Evolutionary conservation across 1,140 invertebrate genomes (phyloP).

Genomic region (Homarus americanus): DNA sequence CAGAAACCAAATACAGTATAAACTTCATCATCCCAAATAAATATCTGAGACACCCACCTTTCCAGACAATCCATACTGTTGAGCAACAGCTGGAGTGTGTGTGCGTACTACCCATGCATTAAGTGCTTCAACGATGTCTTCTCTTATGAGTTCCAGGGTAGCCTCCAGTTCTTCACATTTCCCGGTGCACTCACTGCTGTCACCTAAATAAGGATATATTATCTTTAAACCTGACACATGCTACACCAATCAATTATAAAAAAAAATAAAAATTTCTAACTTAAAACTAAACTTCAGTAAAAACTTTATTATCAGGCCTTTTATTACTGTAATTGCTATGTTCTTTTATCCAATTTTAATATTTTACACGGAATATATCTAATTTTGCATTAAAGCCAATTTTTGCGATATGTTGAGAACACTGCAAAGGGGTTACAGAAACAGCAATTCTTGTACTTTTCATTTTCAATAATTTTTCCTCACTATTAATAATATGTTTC

Average conservation of each 20-base stretch:
- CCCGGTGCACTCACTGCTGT: slow-evolving; percentile 54
- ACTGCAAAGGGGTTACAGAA: too few relatives aligned
- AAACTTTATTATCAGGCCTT: neutral
- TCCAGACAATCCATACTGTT: slow-evolving; percentile 51
- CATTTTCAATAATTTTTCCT: too few relatives aligned
- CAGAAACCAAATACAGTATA: too few relatives aligned
- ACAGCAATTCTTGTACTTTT: too few relatives aligned
- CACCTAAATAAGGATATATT: slow-evolving; percentile 23
- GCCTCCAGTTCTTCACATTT: slow-evolving; percentile 62
- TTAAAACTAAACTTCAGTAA: too few relatives aligned
- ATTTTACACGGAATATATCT: too few relatives aligned
- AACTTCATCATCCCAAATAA: too few relatives aligned
- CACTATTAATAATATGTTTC: too few relatives aligned
- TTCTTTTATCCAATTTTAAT: too few relatives aligned
- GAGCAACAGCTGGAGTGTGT: slow-evolving; percentile 45
- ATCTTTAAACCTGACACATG: neutral
- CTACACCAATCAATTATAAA: neutral
- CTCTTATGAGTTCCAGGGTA: slow-evolving; percentile 58
- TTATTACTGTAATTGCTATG: neutral
- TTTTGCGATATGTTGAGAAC: too few relatives aligned
- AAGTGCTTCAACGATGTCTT: slow-evolving; percentile 68
- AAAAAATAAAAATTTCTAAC: neutral
- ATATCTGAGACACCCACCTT: slow-evolving; percentile 1
- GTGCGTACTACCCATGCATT: slow-evolving; percentile 72
- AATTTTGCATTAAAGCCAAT: too few relatives aligned